Percentiles rank a stretch among this genome's conserved stretches.
Conservation (phyloP, 2,888 invertebrate species). For the Papilio elwesi region DNA sequence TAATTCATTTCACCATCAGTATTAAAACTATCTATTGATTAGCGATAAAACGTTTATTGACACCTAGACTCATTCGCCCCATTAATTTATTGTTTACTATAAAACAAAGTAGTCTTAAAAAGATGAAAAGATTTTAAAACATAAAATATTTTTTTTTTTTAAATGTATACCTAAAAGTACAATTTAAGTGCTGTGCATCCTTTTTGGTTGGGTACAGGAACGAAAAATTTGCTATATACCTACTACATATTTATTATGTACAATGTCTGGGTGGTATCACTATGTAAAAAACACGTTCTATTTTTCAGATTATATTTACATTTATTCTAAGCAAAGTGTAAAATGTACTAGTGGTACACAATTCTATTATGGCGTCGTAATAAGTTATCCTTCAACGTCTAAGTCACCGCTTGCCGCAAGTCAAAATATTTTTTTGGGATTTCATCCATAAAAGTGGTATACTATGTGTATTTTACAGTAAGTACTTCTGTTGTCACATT, state of each 20-base stretch:
- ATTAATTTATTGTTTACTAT: neutral
- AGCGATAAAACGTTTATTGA: neutral
- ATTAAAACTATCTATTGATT: constrained; percentile 2
- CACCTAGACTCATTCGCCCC: neutral
- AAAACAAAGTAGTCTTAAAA: neutral
- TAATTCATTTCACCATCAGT: neutral
- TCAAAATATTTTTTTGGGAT: neutral
- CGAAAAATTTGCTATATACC: constrained; percentile 44
- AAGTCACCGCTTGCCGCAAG: neutral
- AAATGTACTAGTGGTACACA: neutral
- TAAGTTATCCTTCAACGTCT: neutral
- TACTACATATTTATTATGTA: constrained; percentile 28
- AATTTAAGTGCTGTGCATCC: constrained; percentile 41
- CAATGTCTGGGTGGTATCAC: constrained; percentile 2
- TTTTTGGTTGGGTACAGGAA: constrained; percentile 65
- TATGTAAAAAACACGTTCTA: no score
- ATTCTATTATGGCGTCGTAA: neutral
- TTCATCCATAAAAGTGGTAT: neutral
- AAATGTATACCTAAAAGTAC: no score
- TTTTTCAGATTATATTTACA: constrained; percentile 6
- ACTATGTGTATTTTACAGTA: no score
- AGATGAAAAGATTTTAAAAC: neutral
- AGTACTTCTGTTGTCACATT: no score
- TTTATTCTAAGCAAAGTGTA: neutral
- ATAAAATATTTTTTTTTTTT: no score